Percentiles rank a stretch among this genome's conserved stretches.
phyloP scores from a whole-genome alignment of 2,113 vertebrate species.

The Syrmaticus mikado region DNA sequence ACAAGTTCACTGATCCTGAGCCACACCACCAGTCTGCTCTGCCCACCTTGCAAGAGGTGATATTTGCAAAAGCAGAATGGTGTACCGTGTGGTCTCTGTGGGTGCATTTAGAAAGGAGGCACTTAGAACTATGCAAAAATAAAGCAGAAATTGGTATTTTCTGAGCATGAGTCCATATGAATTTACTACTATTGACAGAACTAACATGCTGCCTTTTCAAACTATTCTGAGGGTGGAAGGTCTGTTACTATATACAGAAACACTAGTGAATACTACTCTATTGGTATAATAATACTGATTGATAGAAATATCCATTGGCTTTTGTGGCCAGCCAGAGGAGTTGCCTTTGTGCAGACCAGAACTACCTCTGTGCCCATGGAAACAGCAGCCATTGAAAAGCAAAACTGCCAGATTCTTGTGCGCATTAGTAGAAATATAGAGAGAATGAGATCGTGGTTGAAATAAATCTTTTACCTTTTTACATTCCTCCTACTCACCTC shows the following conservation, averaged over 20 bases:
- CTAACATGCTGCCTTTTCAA: neutral
- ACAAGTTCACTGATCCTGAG: neutral
- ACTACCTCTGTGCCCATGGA: constrained; percentile 57
- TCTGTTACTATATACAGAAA: neutral
- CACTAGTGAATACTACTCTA: neutral
- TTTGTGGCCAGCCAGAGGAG: neutral
- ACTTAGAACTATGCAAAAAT: neutral
- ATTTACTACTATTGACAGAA: neutral
- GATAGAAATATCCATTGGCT: neutral
- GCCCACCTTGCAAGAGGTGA: neutral
- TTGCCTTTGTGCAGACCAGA: constrained; percentile 15
- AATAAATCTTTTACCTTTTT: constrained; percentile 46
- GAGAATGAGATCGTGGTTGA: neutral
- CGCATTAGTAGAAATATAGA: neutral
- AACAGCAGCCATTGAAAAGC: constrained; percentile 41
- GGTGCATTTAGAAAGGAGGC: neutral
- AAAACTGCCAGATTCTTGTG: neutral
- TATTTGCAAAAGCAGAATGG: neutral
- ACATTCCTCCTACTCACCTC: neutral
- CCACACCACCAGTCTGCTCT: neutral
- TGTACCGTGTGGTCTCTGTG: neutral
- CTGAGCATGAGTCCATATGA: accelerated
- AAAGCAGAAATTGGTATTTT: neutral
- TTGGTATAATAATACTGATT: neutral
- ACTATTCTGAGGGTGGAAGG: neutral